Evolutionary conservation across 2,113 vertebrate genomes (phyloP), one percentile per base, ranked within the genome.

Genomic region (Cacatua alba): DNA sequence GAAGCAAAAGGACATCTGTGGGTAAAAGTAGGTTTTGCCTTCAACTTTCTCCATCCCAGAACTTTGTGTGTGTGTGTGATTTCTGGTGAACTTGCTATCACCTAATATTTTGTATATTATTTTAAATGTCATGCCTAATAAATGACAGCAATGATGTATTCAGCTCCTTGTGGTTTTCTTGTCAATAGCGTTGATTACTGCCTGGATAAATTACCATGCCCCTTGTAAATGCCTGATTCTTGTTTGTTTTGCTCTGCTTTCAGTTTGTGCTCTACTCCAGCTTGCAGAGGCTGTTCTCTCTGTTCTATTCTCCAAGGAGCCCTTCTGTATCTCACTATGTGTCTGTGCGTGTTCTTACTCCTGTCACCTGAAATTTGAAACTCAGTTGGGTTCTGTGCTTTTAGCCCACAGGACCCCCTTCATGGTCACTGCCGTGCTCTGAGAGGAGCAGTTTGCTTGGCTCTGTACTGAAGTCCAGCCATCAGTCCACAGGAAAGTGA

Each of bases 181-280:
- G 52, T 74, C 51, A 67, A 67, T 49, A 86, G 46, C 64, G 35
- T 35, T 75, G 74, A 75, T 52, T 91, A 55, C 28, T 89, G 57
- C 46, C 15, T 68, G 37, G 21, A 70, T 71, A 59, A 81, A 53
- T 77, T 41, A 63, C 55, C 4, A 15, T n/a, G 21, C 25, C 8
- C 69, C 24, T 88, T 86, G 49, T 83, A 84, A 71, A 82, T 77
- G 57, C 23, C 10, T 25, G 11, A 1, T 63, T 77, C 13, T 44
- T 70, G 29, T 49, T 88, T 17, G 6, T 31, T 95, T 92, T 82
- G n/a, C n/a, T 31, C 28, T 74, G 16, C 35, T 94, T 94, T 92
- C 29, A 16, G 20, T 65, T 77, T 84, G 64, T 86, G 41, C 17
- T 96, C 6, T 80, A 8, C 5, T 69, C 8, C 19, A 63, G 17